Conservation (phyloP, 2,888 invertebrate genomes). For the Ormia ochracea region DNA sequence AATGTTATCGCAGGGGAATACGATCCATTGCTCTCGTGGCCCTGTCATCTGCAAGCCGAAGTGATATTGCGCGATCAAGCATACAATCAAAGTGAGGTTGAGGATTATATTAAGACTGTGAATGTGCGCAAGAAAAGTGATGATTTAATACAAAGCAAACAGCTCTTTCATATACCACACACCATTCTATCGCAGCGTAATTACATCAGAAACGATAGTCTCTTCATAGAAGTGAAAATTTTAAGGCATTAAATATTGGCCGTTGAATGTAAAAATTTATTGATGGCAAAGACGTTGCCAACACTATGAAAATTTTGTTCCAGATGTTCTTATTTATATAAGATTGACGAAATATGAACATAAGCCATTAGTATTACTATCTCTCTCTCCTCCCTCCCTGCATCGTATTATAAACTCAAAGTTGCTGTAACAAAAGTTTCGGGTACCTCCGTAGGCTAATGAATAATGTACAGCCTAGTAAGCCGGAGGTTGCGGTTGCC, state of each 20-base stretch:
- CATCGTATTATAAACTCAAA: no score
- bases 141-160: constrained; percentile 73
- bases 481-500: no score
- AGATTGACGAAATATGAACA: no score
- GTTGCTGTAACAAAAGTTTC: no score
- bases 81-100: constrained; percentile 77
- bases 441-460: no score
- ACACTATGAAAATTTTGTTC: no score
- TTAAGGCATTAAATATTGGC: constrained; percentile 62
- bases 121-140: constrained; percentile 79
- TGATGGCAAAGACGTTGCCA: no score
- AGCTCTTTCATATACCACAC: constrained; percentile 76
- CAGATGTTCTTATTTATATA: no score
- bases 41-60: constrained; percentile 82
- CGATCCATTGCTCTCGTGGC: constrained; percentile 85
- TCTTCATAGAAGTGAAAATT: constrained; percentile 75
- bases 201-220: constrained; percentile 74
- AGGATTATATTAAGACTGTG: constrained; percentile 82
- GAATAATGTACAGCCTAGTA: no score
- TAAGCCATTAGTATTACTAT: no score
- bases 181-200: constrained; percentile 71
- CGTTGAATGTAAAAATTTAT: not conserved
- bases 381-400: no score
- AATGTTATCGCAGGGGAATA: constrained; percentile 84
- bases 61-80: constrained; percentile 82